phyloP scores from a whole-genome alignment of 2,113 vertebrate species.

The Chroicocephalus ridibundus region DNA sequence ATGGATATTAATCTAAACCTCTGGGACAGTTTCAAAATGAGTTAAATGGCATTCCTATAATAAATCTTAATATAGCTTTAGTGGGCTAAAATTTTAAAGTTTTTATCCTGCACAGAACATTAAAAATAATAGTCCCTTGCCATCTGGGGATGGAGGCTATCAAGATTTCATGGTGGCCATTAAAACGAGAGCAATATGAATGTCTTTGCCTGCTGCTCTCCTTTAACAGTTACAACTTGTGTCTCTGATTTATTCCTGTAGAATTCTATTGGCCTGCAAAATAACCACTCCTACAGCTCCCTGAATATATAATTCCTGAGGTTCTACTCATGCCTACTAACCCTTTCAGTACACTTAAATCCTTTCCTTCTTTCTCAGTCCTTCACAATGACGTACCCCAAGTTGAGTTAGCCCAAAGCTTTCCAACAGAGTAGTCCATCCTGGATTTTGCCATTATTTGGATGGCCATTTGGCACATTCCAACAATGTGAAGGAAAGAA shows the following conservation, averaged over 20 bases:
- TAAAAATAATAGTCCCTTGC: neutral
- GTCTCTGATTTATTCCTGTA: neutral
- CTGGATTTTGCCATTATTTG: neutral
- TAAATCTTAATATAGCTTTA: neutral
- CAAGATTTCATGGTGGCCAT: neutral
- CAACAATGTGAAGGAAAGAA: neutral
- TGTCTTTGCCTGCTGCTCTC: neutral
- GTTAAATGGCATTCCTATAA: neutral
- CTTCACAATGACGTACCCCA: neutral
- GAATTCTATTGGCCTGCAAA: neutral
- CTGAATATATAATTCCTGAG: neutral
- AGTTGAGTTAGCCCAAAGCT: neutral
- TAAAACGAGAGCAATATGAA: neutral
- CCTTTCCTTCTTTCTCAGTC: neutral
- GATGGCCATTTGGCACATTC: neutral
- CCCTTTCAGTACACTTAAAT: neutral
- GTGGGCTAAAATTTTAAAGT: neutral
- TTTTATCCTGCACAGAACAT: neutral
- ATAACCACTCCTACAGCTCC: neutral
- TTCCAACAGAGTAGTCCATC: neutral
- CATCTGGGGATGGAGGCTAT: neutral
- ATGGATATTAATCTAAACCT: neutral
- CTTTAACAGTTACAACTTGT: neutral
- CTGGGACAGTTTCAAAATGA: neutral
- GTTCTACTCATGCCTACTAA: neutral